Base-by-base conservation (phyloP, 2,113 vertebrate species). In the Leptobrachium leishanense region DNA sequence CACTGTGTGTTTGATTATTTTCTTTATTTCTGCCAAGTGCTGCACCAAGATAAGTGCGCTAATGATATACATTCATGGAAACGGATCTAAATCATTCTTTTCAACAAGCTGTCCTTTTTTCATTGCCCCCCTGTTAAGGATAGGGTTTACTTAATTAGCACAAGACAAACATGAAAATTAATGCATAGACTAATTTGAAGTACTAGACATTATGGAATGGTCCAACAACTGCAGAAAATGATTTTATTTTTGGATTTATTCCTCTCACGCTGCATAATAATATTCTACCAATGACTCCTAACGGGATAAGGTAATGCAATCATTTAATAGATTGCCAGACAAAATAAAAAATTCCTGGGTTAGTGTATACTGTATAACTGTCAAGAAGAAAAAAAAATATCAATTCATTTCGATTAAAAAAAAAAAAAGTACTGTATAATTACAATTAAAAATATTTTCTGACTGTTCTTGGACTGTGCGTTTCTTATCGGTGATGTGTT, bases 1-100 rank as follows among this genome's bases (percentile, higher is more conserved):
- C 67, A 55, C 77, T 46, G n/a, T 67, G 46, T 54, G 64, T 69
- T 76, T 77, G 66, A 77, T 77, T 77, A 69, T 77, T 72, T 79
- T 39, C 63, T 42, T 40, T 70, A 31, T 70, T 46, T 57, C 67
- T 78, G 76, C 76, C 57, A 78, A 78, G 57, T 78, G 57, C 43
- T 44, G 31, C 41, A n/a, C 6, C 43, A 46, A 78, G 76, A 79
- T 72, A 72, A 65, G 68, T 43, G 44, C 76, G 54, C 15, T 79
- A 65, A 72, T 79, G 43, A 40, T 68, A 79, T 20, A 59, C 63
- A 53, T 65, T 78, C 44, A 72, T 31, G 65, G n/a, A 72, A 79
- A 72, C 43, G 68, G 68, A 53, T 65, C 2, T 7, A 72, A 72
- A 78, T 72, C 68, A 78, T 43, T 54, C 55, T 78, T 77, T 77